A percentile compares a stretch with the other conserved stretches of the same genome.
These are phyloP conservation scores for Diabrotica undecimpunctata DNA, from an alignment of 1,140 invertebrate species.

Conservation along the genomic window DNA sequence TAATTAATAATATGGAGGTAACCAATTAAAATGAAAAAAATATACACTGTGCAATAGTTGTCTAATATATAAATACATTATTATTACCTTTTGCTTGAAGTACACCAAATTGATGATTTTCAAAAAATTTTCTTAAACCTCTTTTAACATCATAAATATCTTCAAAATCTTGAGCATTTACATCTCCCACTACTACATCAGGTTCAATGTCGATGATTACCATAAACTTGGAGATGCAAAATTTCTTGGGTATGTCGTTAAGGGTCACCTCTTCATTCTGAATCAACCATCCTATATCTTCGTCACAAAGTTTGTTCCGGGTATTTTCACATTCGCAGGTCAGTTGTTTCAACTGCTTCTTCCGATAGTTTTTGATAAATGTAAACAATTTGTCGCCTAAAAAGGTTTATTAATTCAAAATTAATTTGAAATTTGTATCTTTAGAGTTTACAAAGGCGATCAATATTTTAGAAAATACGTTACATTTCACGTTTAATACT, in stretches of 20 bases:
- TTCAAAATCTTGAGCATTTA: slow-evolving; percentile 44
- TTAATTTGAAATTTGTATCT: too few relatives aligned
- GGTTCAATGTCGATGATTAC: slow-evolving; percentile 40
- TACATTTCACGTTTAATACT: too few relatives aligned
- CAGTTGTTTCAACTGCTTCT: slow-evolving; percentile 39
- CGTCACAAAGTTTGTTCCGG: slow-evolving; percentile 32
- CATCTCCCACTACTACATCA: slow-evolving; percentile 46
- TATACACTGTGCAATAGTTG: too few relatives aligned
- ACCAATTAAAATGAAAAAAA: too few relatives aligned
- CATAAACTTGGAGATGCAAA: slow-evolving; percentile 38
- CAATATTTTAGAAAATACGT: too few relatives aligned
- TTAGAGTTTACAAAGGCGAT: too few relatives aligned
- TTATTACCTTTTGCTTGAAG: slow-evolving; percentile 42
- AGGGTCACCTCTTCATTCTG: slow-evolving; percentile 45
- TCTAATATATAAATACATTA: not conserved
- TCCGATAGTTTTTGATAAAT: slow-evolving; percentile 29
- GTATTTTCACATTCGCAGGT: slow-evolving; percentile 25
- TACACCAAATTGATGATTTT: slow-evolving; percentile 37
- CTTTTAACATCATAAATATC: slow-evolving; percentile 34
- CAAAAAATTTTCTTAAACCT: slow-evolving; percentile 34
- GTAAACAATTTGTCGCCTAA: slow-evolving; percentile 50
- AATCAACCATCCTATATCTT: slow-evolving; percentile 31
- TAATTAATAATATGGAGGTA: too few relatives aligned
- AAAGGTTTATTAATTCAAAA: not conserved
- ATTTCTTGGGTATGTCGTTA: slow-evolving; percentile 44